phyloP scores from a whole-genome alignment of 2,113 vertebrate genomes.

The Helogale parvula region DNA sequence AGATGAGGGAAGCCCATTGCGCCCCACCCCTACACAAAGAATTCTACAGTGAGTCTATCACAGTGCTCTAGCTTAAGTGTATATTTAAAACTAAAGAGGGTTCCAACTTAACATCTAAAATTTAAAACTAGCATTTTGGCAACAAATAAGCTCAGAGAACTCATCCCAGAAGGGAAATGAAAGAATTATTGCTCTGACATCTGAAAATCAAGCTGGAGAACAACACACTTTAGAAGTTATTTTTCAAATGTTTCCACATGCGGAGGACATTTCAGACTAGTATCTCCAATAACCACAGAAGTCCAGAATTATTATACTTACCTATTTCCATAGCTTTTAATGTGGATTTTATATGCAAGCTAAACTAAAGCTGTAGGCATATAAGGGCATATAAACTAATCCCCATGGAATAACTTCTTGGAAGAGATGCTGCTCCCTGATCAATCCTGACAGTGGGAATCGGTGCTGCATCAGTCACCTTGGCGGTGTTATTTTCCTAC shows the following conservation, averaged over 20 bases:
- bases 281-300: not conserved
- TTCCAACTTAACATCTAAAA: constrained; percentile 68
- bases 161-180: constrained; percentile 60
- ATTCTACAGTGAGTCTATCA: constrained; percentile 63
- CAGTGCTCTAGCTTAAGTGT: constrained; percentile 66
- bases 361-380: not conserved
- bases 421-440: not conserved
- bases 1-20: constrained; percentile 42
- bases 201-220: constrained; percentile 61
- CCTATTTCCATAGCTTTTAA: not conserved
- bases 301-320: not conserved
- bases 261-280: not conserved
- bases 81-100: constrained; percentile 75
- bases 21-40: not conserved
- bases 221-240: not conserved
- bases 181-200: constrained; percentile 77
- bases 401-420: not conserved
- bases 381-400: not conserved
- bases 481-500: not conserved
- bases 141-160: constrained; percentile 60
- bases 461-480: no score
- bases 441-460: not conserved
- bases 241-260: not conserved
- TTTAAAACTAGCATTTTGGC: constrained; percentile 67
- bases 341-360: not conserved